Conservation (phyloP, 2,888 invertebrate species). For the Trichacis sp. region DNA sequence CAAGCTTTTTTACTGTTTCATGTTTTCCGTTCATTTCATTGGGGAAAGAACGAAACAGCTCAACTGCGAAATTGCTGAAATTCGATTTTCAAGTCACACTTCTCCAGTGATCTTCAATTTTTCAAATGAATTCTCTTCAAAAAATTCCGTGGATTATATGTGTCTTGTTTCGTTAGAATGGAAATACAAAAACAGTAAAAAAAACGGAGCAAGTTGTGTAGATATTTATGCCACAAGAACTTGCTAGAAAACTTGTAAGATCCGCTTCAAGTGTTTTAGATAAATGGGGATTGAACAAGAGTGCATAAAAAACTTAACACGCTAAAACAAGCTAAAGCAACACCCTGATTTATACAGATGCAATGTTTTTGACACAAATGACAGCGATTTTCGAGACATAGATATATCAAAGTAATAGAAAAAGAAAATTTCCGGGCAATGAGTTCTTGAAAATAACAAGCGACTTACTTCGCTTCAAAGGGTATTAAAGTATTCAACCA, state of each 20-base stretch:
- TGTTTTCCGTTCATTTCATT: constrained; percentile 30
- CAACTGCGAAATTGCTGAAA: constrained; percentile 39
- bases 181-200: background rate
- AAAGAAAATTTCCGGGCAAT: constrained; percentile 13
- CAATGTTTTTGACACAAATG: constrained; percentile 6
- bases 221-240: constrained; percentile 31
- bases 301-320: constrained; percentile 35
- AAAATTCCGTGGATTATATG: too few species aligned
- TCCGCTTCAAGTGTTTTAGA: constrained; percentile 34
- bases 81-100: too few species aligned
- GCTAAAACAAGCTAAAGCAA: constrained; percentile 29
- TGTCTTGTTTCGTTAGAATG: too few species aligned
- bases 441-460: too few species aligned
- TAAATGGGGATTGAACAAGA: constrained; percentile 35
- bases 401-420: constrained; percentile 33
- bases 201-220: constrained; percentile 2
- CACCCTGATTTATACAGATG: constrained; percentile 26
- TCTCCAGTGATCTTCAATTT: too few species aligned
- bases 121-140: too few species aligned
- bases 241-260: constrained; percentile 38
- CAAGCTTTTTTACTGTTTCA: constrained; percentile 18
- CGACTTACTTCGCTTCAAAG: too few species aligned
- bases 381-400: constrained; percentile 30
- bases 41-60: constrained; percentile 33
- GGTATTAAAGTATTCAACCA: background rate